A percentile compares a stretch with the other conserved stretches of the same genome.
phyloP scores from a whole-genome alignment of 1,140 invertebrate genomes.

The Trichonephila inaurata region DNA sequence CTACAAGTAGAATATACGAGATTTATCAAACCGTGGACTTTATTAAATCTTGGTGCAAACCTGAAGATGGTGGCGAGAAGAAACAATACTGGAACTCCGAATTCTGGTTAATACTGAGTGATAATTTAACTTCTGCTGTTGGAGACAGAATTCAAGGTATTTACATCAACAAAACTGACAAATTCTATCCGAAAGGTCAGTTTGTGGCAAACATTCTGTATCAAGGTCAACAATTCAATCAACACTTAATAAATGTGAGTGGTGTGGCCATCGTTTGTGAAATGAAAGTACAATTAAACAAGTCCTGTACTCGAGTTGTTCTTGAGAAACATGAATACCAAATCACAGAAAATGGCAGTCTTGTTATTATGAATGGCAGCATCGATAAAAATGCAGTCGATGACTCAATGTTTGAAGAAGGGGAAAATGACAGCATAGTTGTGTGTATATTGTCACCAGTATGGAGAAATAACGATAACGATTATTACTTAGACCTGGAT shows the following conservation, averaged over 20 bases:
- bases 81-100: constrained; percentile 76
- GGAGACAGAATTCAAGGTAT: constrained; percentile 50
- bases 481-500: constrained; percentile 61
- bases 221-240: constrained; percentile 56
- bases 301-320: constrained; percentile 65
- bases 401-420: constrained; percentile 23
- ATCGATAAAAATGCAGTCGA: background rate
- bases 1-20: constrained; percentile 57
- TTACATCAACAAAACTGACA: constrained; percentile 76
- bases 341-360: constrained; percentile 53
- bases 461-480: background rate
- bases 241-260: constrained; percentile 74
- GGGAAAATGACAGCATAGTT: constrained; percentile 60
- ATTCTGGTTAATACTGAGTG: constrained; percentile 67
- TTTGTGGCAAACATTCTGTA: constrained; percentile 76
- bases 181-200: constrained; percentile 70
- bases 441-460: constrained; percentile 44
- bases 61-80: background rate
- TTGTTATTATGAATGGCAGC: constrained; percentile 15
- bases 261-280: constrained; percentile 74
- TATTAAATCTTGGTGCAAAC: constrained; percentile 70
- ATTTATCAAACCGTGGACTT: constrained; percentile 63
- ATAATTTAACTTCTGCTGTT: background rate
- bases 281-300: constrained; percentile 31
- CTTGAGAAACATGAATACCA: constrained; percentile 64